A percentile compares a stretch with the other conserved stretches of the same genome.
phyloP scores from a whole-genome alignment of 2,797 vertebrate genomes.

The Xenentodon cancila region DNA sequence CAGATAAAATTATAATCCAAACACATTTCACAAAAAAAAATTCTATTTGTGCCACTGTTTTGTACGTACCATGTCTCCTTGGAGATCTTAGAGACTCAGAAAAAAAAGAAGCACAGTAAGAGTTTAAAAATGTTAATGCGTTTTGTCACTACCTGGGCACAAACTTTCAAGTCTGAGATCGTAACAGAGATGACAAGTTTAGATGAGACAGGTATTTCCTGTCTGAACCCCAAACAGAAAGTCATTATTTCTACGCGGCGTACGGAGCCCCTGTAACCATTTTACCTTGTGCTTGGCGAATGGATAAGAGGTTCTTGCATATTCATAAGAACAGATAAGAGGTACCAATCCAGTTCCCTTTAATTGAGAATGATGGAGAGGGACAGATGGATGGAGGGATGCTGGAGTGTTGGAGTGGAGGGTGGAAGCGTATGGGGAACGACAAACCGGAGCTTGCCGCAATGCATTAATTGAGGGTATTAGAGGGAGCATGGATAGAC shows the following conservation, averaged over 20 bases:
- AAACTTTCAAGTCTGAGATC: neutral
- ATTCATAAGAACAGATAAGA: conserved; percentile 83
- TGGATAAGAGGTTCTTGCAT: conserved; percentile 76
- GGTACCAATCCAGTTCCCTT: conserved; percentile 73
- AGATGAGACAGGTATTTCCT: conserved; percentile 28
- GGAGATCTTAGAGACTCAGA: no score
- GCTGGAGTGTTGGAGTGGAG: conserved; percentile 52
- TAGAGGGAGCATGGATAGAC: conserved; percentile 70
- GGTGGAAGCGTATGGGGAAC: conserved; percentile 54
- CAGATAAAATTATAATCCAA: no score
- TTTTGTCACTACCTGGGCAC: neutral
- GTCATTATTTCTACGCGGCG: conserved; percentile 57
- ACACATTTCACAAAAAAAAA: no score
- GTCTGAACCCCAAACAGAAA: conserved; percentile 25
- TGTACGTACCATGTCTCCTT: no score
- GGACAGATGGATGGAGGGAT: conserved; percentile 65
- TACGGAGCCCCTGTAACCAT: conserved; percentile 38
- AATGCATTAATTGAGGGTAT: conserved; percentile 82
- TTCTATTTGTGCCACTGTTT: no score
- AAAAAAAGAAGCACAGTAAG: no score
- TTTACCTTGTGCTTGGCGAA: conserved; percentile 65
- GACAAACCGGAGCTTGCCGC: conserved; percentile 77
- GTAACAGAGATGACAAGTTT: conserved; percentile 8
- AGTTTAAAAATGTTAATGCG: neutral
- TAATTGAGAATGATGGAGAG: conserved; percentile 84